A percentile compares a stretch with the other conserved stretches of the same genome.
Evolutionary conservation across 2,797 vertebrate genomes (phyloP).

Genomic region (Dryobates pubescens): DNA sequence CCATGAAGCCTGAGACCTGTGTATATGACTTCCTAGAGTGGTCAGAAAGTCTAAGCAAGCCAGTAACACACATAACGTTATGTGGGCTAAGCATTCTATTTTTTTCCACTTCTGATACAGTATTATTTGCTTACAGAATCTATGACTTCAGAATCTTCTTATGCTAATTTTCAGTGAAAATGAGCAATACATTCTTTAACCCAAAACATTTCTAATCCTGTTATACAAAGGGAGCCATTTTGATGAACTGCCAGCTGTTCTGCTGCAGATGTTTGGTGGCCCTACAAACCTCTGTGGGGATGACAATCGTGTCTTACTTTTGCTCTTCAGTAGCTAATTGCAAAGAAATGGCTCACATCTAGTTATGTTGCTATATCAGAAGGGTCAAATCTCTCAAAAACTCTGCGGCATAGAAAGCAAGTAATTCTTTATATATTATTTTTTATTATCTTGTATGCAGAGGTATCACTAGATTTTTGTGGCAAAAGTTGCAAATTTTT

Average conservation of each 20-base stretch:
- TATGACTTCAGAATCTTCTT: neutral
- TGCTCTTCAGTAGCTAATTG: constrained; percentile 1
- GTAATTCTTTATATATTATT: neutral
- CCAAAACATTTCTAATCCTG: neutral
- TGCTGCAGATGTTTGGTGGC: neutral
- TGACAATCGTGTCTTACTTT: neutral
- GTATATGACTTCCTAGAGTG: neutral
- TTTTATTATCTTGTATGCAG: neutral
- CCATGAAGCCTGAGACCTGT: neutral
- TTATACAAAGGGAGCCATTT: neutral
- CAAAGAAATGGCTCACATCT: neutral
- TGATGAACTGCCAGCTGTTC: neutral
- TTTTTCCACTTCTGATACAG: neutral
- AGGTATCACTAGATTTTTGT: neutral
- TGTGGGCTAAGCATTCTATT: neutral
- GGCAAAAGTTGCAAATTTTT: neutral
- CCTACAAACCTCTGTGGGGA: neutral
- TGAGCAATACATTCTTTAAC: neutral
- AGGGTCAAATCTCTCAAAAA: neutral
- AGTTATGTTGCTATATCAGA: neutral
- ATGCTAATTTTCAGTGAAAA: neutral
- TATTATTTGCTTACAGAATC: neutral
- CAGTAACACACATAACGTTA: neutral
- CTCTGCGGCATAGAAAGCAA: neutral
- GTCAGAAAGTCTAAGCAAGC: neutral